These are phyloP conservation scores for Zaprionus lachaisei DNA, from an alignment of 1,140 invertebrate genomes.

Conservation along the genomic window DNA sequence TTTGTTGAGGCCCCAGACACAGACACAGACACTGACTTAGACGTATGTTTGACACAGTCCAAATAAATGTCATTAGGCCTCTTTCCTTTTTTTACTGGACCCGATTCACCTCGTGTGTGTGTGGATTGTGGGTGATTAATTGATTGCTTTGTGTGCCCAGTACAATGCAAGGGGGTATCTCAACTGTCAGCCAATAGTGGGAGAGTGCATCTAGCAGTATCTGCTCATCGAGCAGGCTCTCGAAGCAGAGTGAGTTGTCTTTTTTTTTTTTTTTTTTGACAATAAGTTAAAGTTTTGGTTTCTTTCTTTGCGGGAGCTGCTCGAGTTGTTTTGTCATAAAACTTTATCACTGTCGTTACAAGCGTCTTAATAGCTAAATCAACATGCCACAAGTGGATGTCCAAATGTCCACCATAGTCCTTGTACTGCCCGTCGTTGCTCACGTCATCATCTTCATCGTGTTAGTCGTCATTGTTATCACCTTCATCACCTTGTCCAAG, in stretches of 20 bases:
- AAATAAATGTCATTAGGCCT: slow-evolving; percentile 3
- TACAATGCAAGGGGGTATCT: background rate
- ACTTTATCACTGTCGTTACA: slow-evolving; percentile 29
- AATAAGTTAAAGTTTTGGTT: slow-evolving; percentile 16
- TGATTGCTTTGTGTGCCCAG: slow-evolving; percentile 5
- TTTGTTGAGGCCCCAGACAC: background rate
- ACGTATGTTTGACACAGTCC: background rate
- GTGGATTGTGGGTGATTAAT: background rate
- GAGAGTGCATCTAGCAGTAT: background rate
- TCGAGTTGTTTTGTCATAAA: slow-evolving; percentile 21
- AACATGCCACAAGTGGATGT: slow-evolving; percentile 27
- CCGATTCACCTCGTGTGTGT: background rate
- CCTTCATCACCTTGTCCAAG: slow-evolving; percentile 10
- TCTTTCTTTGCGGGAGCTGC: background rate
- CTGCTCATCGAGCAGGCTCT: background rate
- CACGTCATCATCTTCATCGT: slow-evolving; percentile 1
- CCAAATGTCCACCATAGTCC: background rate
- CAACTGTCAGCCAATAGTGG: background rate
- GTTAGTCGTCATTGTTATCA: slow-evolving; percentile 3
- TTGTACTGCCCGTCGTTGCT: background rate
- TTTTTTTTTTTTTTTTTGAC: background rate
- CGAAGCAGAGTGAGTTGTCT: background rate
- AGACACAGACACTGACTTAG: background rate
- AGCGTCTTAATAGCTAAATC: slow-evolving; percentile 32
- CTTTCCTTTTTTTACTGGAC: background rate